Percentiles rank a stretch among this genome's conserved stretches.
These are phyloP conservation scores for Siniperca scherzeri DNA, from an alignment of 2,797 vertebrate species.

Conservation along the genomic window DNA sequence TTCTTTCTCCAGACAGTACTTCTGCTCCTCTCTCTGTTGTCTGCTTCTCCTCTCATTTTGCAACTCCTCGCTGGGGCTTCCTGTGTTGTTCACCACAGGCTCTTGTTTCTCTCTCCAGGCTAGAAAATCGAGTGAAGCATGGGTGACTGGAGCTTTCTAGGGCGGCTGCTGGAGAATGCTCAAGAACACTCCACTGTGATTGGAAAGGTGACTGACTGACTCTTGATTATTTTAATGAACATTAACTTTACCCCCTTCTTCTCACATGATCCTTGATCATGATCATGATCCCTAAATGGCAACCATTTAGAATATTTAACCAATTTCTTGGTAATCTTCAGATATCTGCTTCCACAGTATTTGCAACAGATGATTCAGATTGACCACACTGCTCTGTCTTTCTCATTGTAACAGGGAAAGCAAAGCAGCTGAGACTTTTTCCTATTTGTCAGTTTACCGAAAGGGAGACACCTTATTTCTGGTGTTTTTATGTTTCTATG, in stretches of 20 bases:
- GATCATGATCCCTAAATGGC: background rate
- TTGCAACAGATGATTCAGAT: background rate
- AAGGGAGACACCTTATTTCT: no score
- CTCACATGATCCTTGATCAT: background rate
- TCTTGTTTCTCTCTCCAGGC: slow-evolving; percentile 80
- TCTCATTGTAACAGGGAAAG: no score
- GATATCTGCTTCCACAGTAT: background rate
- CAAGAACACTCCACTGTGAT: slow-evolving; percentile 97
- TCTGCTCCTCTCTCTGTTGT: background rate
- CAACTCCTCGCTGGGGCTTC: background rate
- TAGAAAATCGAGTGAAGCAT: slow-evolving; percentile 91
- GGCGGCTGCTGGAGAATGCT: slow-evolving; percentile 94
- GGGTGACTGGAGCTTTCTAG: slow-evolving; percentile 99
- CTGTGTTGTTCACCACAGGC: slow-evolving; percentile 1
- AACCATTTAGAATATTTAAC: background rate
- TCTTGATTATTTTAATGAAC: background rate
- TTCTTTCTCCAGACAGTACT: no score
- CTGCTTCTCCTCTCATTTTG: background rate
- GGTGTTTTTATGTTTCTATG: no score
- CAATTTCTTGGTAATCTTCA: background rate
- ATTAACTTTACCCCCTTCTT: background rate
- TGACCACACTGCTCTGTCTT: no score
- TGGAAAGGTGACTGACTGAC: slow-evolving; percentile 88
- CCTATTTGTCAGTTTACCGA: no score
- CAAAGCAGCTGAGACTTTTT: no score